These are phyloP conservation scores for Natator depressus DNA, from an alignment of 2,113 vertebrate species.

Conservation along the genomic window DNA sequence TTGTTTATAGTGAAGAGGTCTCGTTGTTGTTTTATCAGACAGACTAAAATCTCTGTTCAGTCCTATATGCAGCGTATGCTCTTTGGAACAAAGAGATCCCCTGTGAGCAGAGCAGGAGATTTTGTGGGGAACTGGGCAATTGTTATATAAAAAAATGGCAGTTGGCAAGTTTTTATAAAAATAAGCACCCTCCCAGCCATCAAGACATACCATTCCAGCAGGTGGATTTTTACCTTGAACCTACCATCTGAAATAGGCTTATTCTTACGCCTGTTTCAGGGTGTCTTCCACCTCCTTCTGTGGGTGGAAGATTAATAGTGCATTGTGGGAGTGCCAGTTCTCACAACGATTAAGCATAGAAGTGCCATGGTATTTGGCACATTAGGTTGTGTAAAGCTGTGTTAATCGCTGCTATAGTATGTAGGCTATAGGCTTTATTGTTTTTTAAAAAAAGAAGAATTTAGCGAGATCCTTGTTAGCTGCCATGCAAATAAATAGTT, in stretches of 20 bases:
- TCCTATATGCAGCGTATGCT: not conserved
- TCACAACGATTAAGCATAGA: fast-evolving
- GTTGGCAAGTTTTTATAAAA: constrained; percentile 15
- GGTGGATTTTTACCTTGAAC: not conserved
- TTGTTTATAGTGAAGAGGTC: constrained; percentile 10
- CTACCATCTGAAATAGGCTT: not conserved
- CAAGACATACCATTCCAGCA: not conserved
- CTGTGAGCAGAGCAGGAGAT: constrained; percentile 40
- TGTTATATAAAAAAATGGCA: not conserved
- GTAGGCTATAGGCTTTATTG: not conserved
- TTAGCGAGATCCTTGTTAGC: constrained; percentile 8
- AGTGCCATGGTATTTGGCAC: not conserved
- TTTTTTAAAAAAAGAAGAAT: not conserved
- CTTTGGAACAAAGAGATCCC: constrained; percentile 59
- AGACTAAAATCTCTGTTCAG: not conserved
- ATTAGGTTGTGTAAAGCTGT: not conserved
- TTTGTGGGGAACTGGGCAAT: not conserved
- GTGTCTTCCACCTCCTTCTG: not conserved
- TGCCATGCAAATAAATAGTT: not conserved
- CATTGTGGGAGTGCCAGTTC: not conserved
- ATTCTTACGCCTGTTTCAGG: not conserved
- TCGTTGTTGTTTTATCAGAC: constrained; percentile 49
- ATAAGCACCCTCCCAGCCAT: not conserved
- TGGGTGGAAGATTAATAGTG: not conserved
- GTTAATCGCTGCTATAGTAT: not conserved